Percentiles rank a stretch among this genome's conserved stretches.
These are phyloP conservation scores for Polydrusus pterygomalis DNA, from an alignment of 2,888 invertebrate species.

Conservation along the genomic window DNA sequence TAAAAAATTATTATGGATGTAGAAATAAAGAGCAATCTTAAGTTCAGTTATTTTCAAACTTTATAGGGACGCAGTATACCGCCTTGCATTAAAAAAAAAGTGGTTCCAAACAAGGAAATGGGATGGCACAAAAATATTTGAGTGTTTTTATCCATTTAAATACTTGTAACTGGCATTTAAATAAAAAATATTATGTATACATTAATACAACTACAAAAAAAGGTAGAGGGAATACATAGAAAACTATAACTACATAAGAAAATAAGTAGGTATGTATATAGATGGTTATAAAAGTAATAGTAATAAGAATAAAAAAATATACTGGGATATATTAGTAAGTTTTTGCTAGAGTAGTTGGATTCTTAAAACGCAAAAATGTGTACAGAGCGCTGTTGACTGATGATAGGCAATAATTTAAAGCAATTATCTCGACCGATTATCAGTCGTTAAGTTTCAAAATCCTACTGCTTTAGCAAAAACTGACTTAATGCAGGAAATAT, in stretches of 20 bases:
- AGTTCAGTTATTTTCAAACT: too few species aligned
- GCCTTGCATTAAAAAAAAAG: background rate
- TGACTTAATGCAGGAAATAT: constrained; percentile 2
- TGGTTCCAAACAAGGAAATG: constrained; percentile 2
- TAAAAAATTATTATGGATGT: too few species aligned
- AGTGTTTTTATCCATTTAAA: background rate
- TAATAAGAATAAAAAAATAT: constrained; percentile 12
- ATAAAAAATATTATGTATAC: constrained; percentile 21
- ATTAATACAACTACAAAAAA: constrained; percentile 1
- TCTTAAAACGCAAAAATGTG: background rate
- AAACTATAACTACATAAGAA: constrained; percentile 14
- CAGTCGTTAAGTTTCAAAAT: too few species aligned
- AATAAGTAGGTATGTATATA: constrained; percentile 17
- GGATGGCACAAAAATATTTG: constrained; percentile 3
- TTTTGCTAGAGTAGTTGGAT: background rate
- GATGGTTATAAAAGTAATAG: constrained; percentile 2
- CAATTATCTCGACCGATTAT: too few species aligned
- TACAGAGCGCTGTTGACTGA: too few species aligned
- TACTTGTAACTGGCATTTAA: background rate
- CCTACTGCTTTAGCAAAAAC: too few species aligned
- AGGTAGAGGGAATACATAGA: background rate
- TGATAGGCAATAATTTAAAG: too few species aligned
- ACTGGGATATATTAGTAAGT: background rate
- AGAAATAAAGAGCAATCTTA: too few species aligned
- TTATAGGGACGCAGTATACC: background rate